Base-by-base conservation (phyloP, 2,113 vertebrate species). In the Sphyrna mokarran region DNA sequence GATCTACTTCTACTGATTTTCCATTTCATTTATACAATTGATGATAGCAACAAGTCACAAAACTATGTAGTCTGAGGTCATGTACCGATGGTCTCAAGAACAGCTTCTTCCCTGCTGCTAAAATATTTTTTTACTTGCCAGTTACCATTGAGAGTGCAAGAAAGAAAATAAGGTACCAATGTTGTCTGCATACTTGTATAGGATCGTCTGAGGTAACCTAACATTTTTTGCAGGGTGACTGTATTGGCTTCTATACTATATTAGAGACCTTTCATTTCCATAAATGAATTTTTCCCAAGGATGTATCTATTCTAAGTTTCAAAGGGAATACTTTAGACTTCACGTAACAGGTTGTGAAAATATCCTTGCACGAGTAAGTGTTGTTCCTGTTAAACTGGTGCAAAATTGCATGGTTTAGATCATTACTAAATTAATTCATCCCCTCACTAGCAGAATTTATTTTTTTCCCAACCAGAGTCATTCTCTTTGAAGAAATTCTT, bases 211-310 rank as follows among this genome's bases (percentile, higher is more conserved):
- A 33, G 54, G 54, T 61, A 90, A 58, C 54, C 87, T 14, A 61
- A 61, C 33, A 63, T 58, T 91, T 91, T 91, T 33, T 63, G 29
- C 54, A 61, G 58, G 33, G 29, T 37, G 58, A 91, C 33, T 63
- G 89, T 66, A 91, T 91, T 91, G 29, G 26, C 89, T 11, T 5
- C 89, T 33, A 11, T 63, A 29, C 2, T 61, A 66, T 54, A n/a
- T 14, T 69, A 13, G 68, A 54, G 22, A 43, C 69, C 69, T 95
- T 95, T 72, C 68, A 16, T 70, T 95, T 76, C 66, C 69, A 68
- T 72, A 54, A 54, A 54, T 95, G 94, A 43, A 95, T 95, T 95
- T 72, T 95, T 90, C 87, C 63, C 69, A 54, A 26, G 3, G 94
- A 72, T 23, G 48, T 72, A 3, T 2, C 13, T 95, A 95, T 95